These are phyloP conservation scores for Rhombomys opimus DNA, from an alignment of 2,113 vertebrate species.

Conservation along the genomic window DNA sequence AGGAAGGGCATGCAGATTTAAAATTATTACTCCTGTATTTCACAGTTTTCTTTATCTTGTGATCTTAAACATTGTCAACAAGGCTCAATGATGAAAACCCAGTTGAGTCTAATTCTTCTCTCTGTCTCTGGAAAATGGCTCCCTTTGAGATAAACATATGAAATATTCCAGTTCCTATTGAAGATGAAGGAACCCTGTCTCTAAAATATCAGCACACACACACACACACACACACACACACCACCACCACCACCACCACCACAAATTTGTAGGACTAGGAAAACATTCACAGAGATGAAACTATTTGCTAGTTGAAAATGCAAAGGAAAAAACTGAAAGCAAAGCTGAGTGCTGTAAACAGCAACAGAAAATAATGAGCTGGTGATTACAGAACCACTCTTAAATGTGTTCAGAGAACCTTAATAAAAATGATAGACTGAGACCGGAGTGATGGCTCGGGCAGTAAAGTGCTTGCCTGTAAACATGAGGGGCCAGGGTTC, in stretches of 20 bases:
- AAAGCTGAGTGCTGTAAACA: neutral
- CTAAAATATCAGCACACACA: neutral
- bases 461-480: too few species aligned
- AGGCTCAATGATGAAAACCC: neutral
- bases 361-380: neutral
- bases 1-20: neutral
- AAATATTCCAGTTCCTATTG: neutral
- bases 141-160: constrained; percentile 18
- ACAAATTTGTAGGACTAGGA: neutral
- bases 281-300: constrained; percentile 23
- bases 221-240: too few species aligned
- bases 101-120: neutral
- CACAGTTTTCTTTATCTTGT: neutral
- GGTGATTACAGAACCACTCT: neutral
- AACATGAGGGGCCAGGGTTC: too few species aligned
- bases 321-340: neutral
- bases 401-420: neutral
- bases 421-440: too few species aligned
- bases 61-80: constrained; percentile 38
- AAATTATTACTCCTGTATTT: neutral
- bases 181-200: neutral
- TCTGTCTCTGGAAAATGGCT: neutral
- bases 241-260: too few species aligned
- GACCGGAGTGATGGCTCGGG: too few species aligned
- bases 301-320: constrained; percentile 21